Conservation (phyloP, 2,113 vertebrate species). For the Neolamprologus sp. region DNA sequence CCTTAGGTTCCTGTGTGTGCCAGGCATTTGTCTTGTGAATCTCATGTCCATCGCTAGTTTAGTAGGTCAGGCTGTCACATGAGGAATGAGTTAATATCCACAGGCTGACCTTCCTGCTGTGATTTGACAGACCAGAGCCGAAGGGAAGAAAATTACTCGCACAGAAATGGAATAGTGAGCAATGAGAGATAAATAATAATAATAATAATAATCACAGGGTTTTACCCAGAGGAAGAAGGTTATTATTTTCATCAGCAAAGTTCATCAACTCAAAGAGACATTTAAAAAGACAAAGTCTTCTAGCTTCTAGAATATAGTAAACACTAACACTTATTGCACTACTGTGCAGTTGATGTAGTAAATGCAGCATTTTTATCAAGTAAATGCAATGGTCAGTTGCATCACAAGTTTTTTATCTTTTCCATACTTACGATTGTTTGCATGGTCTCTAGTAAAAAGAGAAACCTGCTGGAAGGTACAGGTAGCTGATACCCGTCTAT, state of each 20-base stretch:
- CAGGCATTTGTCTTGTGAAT: neutral
- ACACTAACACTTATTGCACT: neutral
- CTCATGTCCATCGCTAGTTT: neutral
- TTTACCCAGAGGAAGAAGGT: neutral
- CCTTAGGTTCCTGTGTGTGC: neutral
- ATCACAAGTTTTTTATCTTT: neutral
- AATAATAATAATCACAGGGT: neutral
- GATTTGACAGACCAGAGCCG: neutral
- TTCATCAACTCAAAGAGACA: neutral
- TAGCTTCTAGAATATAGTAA: neutral
- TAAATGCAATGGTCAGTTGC: neutral
- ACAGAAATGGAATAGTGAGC: neutral
- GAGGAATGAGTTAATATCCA: conserved; percentile 12
- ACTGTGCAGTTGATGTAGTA: neutral
- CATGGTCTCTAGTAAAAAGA: neutral
- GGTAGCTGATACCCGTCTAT: neutral
- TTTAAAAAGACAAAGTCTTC: neutral
- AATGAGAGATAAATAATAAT: neutral
- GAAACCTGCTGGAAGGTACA: neutral
- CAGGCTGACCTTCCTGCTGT: neutral
- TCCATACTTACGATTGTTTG: neutral
- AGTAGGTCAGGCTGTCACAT: conserved; percentile 42
- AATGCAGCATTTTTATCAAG: neutral
- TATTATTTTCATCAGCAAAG: neutral
- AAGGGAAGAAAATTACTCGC: neutral